Base-by-base conservation (phyloP, 2,888 invertebrate genomes). In the Thymelicus sylvestris region DNA sequence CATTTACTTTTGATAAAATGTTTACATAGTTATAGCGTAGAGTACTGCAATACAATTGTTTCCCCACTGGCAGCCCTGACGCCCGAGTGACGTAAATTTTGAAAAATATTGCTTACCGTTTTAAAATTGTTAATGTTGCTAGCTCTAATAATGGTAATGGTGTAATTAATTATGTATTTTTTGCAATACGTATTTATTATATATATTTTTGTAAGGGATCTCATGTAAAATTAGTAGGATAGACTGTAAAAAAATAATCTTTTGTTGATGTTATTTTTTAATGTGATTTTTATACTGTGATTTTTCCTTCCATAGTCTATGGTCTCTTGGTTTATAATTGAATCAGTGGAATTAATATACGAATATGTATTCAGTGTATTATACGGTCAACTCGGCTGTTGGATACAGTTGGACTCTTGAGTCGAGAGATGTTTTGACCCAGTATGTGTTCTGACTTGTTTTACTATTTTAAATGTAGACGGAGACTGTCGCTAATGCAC, bases 101-200 rank as follows among this genome's bases (percentile, higher is more conserved):
- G 84, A 85, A 83, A 82, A 86, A 80, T 91, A 87, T 92, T 92
- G 91, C 91, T 91, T 91, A 90, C 79, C 85, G 89, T 91, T 91
- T 67, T 69, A 85, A 80, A 84, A 88, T 89, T 91, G 90, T 92
- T 91, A 87, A 89, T 87, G 87, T 90, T 91, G 87, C 86, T 92
- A 91, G 88, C 80, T 86, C 79, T 89, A 90, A 86, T 86, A 78
- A 83, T 85, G 80, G 83, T 87, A 86, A 83, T 81, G 41, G 60
- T 70, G 52, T 65, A 70, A 60, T 85, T 85, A 82, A 80, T 81
- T 80, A 80, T 80, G 83, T 85, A 86, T 87, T 82, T 86, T 90
- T 90, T 87, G 89, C 89, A 88, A 88, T 87, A 86, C 41, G 67
- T 69, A 73, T 72, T 86, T 86, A 86, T 83, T 65, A 86, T 83